These are phyloP conservation scores for Emys orbicularis DNA, from an alignment of 2,797 vertebrate species.

Conservation along the genomic window DNA sequence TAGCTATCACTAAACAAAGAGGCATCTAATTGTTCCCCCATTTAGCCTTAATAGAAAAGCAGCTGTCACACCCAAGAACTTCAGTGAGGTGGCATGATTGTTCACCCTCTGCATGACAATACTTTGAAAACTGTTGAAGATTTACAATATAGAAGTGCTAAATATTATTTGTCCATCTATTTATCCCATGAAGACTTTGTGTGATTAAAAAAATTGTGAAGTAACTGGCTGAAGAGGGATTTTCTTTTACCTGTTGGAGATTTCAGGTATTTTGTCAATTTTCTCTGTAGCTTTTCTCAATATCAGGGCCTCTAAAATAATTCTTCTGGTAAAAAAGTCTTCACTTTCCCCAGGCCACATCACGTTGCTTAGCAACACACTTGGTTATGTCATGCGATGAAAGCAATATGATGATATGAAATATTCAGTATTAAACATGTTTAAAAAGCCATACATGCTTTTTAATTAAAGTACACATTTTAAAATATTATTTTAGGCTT, in stretches of 20 bases:
- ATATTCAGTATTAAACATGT: conserved; percentile 61
- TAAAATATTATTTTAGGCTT: neutral
- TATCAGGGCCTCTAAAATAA: conserved; percentile 60
- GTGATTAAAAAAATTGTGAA: neutral
- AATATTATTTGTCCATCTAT: neutral
- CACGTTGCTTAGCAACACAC: conserved; percentile 78
- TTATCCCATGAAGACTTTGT: neutral
- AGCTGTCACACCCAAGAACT: fast-evolving
- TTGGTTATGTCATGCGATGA: conserved; percentile 70
- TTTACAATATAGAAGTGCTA: fast-evolving
- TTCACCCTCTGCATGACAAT: neutral
- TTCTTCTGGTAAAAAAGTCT: conserved; percentile 55
- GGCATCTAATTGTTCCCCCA: neutral
- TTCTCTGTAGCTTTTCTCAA: conserved; percentile 38
- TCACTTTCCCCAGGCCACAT: conserved; percentile 48
- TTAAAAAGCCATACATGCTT: neutral
- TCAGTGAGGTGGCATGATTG: neutral
- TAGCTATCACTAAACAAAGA: neutral
- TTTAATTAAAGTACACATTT: conserved; percentile 21
- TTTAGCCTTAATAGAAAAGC: fast-evolving
- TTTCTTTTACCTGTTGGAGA: neutral
- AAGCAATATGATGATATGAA: conserved; percentile 65
- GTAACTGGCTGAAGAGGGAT: neutral
- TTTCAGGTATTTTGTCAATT: conserved; percentile 28
- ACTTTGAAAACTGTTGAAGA: neutral